A percentile compares a stretch with the other conserved stretches of the same genome.
Conservation (phyloP, 1,140 invertebrate genomes). For the Aphaenogaster ashmeadi region DNA sequence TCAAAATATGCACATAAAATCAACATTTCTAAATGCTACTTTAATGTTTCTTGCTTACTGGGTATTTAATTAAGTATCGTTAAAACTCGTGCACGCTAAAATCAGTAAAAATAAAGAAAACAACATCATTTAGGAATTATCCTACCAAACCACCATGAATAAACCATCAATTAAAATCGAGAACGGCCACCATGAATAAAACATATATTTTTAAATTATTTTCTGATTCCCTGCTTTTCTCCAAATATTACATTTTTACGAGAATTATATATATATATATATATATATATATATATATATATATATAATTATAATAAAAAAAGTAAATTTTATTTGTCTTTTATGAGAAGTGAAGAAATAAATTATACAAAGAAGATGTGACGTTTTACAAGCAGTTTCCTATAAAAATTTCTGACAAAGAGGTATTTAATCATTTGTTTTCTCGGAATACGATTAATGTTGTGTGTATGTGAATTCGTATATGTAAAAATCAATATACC, state of each 20-base stretch:
- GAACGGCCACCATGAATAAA: not conserved
- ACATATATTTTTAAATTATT: not conserved
- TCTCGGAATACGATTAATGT: not conserved
- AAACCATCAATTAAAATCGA: not conserved
- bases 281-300: too few species aligned
- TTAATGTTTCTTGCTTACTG: too few species aligned
- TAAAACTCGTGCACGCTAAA: not conserved
- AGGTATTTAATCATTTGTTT: not conserved
- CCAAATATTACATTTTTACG: not conserved
- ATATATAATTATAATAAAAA: not conserved
- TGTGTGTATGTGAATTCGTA: not conserved
- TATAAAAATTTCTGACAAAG: not conserved
- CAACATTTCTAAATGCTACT: too few species aligned
- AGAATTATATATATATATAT: too few species aligned
- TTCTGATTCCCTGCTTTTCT: not conserved
- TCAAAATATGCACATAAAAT: too few species aligned
- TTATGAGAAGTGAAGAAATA: not conserved
- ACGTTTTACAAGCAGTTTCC: not conserved
- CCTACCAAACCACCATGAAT: not conserved
- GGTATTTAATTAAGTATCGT: constrained; percentile 1
- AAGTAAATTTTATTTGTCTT: not conserved
- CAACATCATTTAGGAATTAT: not conserved
- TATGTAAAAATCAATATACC: constrained; percentile 1
- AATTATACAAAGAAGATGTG: not conserved
- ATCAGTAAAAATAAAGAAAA: not conserved